Base-by-base conservation (phyloP, 2,888 invertebrate genomes). In the Cyrtodaria siliqua region DNA sequence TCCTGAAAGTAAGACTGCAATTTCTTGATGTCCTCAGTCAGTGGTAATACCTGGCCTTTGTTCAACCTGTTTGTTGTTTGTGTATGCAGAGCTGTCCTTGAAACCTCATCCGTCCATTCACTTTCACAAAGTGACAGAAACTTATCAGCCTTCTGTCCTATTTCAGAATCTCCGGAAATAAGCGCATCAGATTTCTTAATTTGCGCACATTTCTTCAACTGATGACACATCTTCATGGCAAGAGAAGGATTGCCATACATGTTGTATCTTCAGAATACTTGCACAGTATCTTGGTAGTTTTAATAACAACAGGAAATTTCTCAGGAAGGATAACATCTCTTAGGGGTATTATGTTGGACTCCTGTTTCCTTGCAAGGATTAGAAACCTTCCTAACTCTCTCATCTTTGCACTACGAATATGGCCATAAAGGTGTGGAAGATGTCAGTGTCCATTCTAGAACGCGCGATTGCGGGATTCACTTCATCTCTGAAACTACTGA, bases 191-290 rank as follows among this genome's bases (percentile, higher is more conserved):
- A 50, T 26, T 62, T 62, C 33, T 40, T 26, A 8, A 70, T 42
- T 38, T 26, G 27, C 9, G 62, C 70, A 70, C 61, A 62, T 47
- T 70, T 70, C 52, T 70, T 69, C 55, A 70, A 62, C 4, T 18
- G 62, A 16, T 70, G 70, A 20, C 70, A 61, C 9, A 70, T 62
- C 26, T 70, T 70, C 8, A 70, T 38, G 1, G 61, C 70, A 27
- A 62, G 44, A 8, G 55, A 70, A 16, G 70, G 70, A 44, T 53
- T 70, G 24, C 3, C 27, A 44, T 42, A 70, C 8, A 24, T 26
- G 24, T 44, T 27, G 24, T 33, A 18, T 14, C 20, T 27, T 49
- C 59, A 47, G 44, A 55, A 42, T 55, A 70, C 1, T 42, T 42
- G 29, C 55, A 53, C 18, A 70, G 16, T 9, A 33, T 18, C n/a